phyloP scores from a whole-genome alignment of 2,797 vertebrate species.

The Spinus olivaceus region DNA sequence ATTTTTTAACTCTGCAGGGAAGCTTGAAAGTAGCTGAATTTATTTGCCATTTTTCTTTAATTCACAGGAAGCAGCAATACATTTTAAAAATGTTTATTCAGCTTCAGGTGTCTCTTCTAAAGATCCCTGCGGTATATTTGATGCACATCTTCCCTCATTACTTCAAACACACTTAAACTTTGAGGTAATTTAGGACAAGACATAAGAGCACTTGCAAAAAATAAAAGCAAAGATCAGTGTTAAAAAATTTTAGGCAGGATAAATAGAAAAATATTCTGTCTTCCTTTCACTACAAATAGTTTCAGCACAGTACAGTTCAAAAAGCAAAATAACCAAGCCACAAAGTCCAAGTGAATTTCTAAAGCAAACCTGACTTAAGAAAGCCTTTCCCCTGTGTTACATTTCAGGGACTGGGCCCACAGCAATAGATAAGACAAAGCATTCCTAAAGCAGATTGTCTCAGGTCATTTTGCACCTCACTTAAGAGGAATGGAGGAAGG shows the following conservation, averaged over 20 bases:
- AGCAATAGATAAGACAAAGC: neutral
- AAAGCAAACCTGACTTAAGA: neutral
- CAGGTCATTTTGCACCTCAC: neutral
- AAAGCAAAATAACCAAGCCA: constrained; percentile 35
- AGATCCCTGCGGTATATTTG: constrained; percentile 40
- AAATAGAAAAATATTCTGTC: constrained; percentile 70
- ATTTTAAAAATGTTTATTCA: constrained; percentile 70
- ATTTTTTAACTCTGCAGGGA: neutral
- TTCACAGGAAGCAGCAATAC: constrained; percentile 33
- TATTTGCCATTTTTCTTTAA: neutral
- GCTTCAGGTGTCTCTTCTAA: constrained; percentile 32
- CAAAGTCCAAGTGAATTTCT: constrained; percentile 19
- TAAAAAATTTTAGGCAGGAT: constrained; percentile 59
- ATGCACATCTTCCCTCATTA: constrained; percentile 36
- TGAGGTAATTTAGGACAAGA: constrained; percentile 64
- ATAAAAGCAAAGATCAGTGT: constrained; percentile 25
- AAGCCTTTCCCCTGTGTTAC: neutral
- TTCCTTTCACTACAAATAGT: constrained; percentile 11
- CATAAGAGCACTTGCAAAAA: constrained; percentile 29
- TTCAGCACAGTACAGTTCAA: constrained; percentile 52
- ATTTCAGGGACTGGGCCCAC: neutral
- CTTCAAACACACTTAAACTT: constrained; percentile 45
- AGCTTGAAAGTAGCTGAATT: neutral
- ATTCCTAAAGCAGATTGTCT: neutral
- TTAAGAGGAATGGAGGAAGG: neutral